Base-by-base conservation (phyloP, 2,888 invertebrate genomes). In the Calephelis perditalis region DNA sequence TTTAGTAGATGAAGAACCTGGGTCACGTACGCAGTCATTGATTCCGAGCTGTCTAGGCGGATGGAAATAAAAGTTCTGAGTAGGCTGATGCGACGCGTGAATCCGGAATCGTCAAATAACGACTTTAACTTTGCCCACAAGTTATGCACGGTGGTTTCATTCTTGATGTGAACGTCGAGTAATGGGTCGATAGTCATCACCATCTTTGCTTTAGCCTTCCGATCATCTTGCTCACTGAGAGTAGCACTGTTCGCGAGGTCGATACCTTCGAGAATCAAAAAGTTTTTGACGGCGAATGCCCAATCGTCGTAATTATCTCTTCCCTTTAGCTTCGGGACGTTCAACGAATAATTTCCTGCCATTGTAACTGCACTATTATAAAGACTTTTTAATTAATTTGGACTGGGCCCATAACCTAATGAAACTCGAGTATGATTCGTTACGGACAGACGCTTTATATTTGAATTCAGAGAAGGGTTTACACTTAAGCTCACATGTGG, bases 161-260 rank as follows among this genome's bases (percentile, higher is more conserved):
- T 43, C 44, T 63, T 65, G 7, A 65, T 63, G 26, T 65, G 60
- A 8, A 63, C 65, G 54, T 62, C 63, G 11, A 65, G 46, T 6
- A 56, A 56, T 52, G 59, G n/a, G 11, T 59, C 59, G 9, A 44
- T 54, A 12, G 59, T 59, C 52, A 59, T 40, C 2, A 54, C 43
- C 15, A 59, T 10, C 37, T 59, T 59, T 10, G 59, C 54, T 43
- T 52, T 52, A 9, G 59, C 26, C 11, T 43, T 59, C 49, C 5
- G 10, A 43, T 52, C 52, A 43, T 43, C 52, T 47, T 47, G 46
- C 15, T 37, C 49, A 46, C 10, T 45, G n/a, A 57, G 12, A 44
- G 5, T 43, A 43, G 5, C 43, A 10, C 43, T 43, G 43, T 43
- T 43, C 43, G 43, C 5, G 5, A 43, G 43, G 43, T 43, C 43